These are phyloP conservation scores for Apotomis capreana DNA, from an alignment of 2,888 invertebrate species.

Conservation along the genomic window DNA sequence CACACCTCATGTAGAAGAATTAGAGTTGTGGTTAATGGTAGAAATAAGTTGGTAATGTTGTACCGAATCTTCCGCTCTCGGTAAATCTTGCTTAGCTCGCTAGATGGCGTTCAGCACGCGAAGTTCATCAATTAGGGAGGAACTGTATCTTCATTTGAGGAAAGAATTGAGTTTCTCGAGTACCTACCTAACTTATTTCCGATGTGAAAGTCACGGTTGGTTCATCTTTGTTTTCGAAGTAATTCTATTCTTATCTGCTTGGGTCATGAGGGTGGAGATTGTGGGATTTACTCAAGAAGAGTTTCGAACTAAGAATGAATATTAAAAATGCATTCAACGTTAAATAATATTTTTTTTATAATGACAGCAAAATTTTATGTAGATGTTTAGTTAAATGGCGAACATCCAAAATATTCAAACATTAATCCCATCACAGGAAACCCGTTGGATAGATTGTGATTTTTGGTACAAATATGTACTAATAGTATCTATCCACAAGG, in stretches of 20 bases:
- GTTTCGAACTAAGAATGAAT: too few relatives aligned
- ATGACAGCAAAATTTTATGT: too few relatives aligned
- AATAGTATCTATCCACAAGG: too few relatives aligned
- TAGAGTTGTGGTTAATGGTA: background rate
- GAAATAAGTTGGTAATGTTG: background rate
- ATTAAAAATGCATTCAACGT: too few relatives aligned
- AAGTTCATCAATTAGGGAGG: constrained; percentile 38
- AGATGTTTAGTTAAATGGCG: too few relatives aligned
- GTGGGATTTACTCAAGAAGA: too few relatives aligned
- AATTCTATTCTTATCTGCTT: background rate
- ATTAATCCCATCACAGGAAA: too few relatives aligned
- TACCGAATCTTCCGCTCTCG: constrained; percentile 33
- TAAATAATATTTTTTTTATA: too few relatives aligned
- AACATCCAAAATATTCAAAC: too few relatives aligned
- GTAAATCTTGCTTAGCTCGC: constrained; percentile 44
- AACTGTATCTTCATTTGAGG: constrained; percentile 35
- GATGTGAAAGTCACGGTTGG: constrained; percentile 11
- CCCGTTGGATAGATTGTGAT: too few relatives aligned
- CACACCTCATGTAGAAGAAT: background rate
- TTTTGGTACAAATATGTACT: too few relatives aligned
- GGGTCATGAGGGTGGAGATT: too few relatives aligned
- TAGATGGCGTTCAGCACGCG: constrained; percentile 36
- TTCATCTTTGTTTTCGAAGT: background rate
- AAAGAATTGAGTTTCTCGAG: constrained; percentile 29
- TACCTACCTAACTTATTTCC: background rate